Evolutionary conservation across 2,113 vertebrate species (phyloP), one percentile per base, ranked within the genome.

Genomic region (Trogon surrucura): DNA sequence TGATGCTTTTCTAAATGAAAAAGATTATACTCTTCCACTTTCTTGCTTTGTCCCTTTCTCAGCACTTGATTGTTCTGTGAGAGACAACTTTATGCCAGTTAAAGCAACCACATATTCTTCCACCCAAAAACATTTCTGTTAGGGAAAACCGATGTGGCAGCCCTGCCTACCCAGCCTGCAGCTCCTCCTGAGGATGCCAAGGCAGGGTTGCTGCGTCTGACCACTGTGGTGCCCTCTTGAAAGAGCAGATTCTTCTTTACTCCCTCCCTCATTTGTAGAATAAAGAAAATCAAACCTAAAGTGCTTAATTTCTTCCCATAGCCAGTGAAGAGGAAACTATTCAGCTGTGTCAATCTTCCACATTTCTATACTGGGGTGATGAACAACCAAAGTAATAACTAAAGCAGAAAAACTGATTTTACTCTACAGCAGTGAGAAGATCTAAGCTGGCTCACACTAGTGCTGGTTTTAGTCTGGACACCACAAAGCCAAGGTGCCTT

Each of bases 1-100:
- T 22, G 13, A 75, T 53, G 54, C 10, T 70, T 95, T 73, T 69
- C 81, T 85, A 83, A 96, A 89, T 58, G 36, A 87, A 84, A 79
- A 64, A 67, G 19, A 56, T 62, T 67, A 62, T 17, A 54, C 26
- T 84, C 71, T 92, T n/a, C 6, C 17, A 41, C 25, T 73, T 53
- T 23, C 21, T 84, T 79, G 30, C 15, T 64, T 80, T 66, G 32
- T 64, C 69, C 23, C 38, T 86, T 77, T 64, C 80, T 38, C 45
- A 80, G 14, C 22, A 88, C 47, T 18, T 66, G 26, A 47, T 73
- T 32, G 29, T 74, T 85, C 53, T 58, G 8, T 67, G 66, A 75
- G 25, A 95, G 84, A 57, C 2, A 86, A 11, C 21, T 70, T 61
- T 36, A 53, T 72, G 44, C 9, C 53, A 41, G 25, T 67, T 90